Base-by-base conservation (phyloP, 2,888 invertebrate species). In the Notodonta dromedarius region DNA sequence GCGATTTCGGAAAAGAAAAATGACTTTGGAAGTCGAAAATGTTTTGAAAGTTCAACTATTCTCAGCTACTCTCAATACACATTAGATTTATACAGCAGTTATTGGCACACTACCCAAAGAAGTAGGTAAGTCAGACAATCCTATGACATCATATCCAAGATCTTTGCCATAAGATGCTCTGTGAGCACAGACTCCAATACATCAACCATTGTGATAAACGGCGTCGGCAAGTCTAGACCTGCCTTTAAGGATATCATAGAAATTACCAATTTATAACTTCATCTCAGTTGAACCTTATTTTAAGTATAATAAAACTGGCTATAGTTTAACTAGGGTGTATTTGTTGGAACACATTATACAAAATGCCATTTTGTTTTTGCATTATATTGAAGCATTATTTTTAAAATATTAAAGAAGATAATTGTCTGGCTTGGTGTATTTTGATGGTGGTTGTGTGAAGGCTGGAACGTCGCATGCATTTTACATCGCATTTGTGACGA, bases 401-500 rank as follows among this genome's bases (percentile, higher is more conserved):
- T 14, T 54, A 12, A 3, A 13, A 4, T 12, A 39, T 32, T 64
- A 67, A 58, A 64, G 55, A n/a, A 62, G 24, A 56, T 58, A 39
- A 56, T 70, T 42, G 59, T 40, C 39, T 60, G 11, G 11, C n/a
- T 8, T 46, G 42, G n/a, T 61, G 57, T 64, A 9, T 51, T 32
- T 14, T 12, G 39, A 66, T 46, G 62, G 57, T 63, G 66, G 68
- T 67, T 64, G 72, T 74, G 67, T 76, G 77, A 78, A 76, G 72
- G 72, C 73, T 73, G 70, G 82, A 80, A 82, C 78, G 81, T 74
- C 73, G 78, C 79, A 79, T 85, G 82, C 82, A 83, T 86, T 86
- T 84, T 83, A 77, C 83, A 84, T 83, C 76, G 78, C 78, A 76
- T 80, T 84, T 79, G 84, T 81, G 79, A 84, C 75, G 81, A 80